phyloP scores from a whole-genome alignment of 2,113 vertebrate genomes.

The Lichenostomus cassidix region DNA sequence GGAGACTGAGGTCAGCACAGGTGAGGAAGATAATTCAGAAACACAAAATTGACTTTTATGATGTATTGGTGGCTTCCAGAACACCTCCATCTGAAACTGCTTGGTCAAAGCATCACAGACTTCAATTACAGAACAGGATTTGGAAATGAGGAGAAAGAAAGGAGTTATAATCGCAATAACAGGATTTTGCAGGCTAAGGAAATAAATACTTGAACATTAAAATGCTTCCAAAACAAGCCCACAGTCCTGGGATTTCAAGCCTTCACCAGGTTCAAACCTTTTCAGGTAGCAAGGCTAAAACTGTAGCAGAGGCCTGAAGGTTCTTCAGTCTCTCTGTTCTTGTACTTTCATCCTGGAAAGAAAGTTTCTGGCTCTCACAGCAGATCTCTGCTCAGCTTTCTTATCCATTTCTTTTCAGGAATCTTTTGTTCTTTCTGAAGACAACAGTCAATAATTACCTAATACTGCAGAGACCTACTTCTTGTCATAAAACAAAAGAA shows the following conservation, averaged over 20 bases:
- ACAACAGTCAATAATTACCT: not conserved
- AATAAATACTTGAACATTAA: not conserved
- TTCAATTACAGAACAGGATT: not conserved
- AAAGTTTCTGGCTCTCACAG: not conserved
- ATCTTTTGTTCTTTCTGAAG: not conserved
- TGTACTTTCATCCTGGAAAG: not conserved
- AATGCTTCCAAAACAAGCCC: constrained; percentile 2
- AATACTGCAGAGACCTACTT: not conserved
- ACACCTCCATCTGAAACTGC: not conserved
- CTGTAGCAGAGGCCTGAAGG: not conserved
- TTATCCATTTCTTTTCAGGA: not conserved
- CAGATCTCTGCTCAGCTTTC: not conserved
- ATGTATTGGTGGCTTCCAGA: not conserved
- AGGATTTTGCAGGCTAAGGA: not conserved
- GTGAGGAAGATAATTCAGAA: not conserved
- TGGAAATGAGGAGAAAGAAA: not conserved
- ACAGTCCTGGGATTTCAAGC: not conserved
- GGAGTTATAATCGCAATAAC: not conserved
- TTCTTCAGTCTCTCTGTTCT: not conserved
- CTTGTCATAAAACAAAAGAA: not conserved
- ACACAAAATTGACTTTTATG: not conserved
- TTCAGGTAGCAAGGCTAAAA: not conserved
- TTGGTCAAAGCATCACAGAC: not conserved
- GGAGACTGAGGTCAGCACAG: not conserved
- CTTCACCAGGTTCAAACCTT: not conserved